Evolutionary conservation across 2,113 vertebrate genomes (phyloP), one percentile per base, ranked within the genome.

Genomic region (Tonatia bakeri): DNA sequence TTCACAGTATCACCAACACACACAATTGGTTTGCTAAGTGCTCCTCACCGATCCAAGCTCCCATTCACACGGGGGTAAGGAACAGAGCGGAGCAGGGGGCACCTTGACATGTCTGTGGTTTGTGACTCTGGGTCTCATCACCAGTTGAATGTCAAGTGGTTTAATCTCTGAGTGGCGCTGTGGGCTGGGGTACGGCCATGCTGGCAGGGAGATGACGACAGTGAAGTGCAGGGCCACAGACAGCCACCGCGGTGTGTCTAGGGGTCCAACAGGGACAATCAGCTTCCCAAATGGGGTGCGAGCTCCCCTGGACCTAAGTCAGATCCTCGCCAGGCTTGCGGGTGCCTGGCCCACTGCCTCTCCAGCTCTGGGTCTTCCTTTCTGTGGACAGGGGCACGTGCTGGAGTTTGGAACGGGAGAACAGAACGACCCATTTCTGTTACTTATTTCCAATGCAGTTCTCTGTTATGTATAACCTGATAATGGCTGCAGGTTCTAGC

Each of bases 1-100:
- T 87, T 86, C 94, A 96, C 82, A 94, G 95, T 85, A 69, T 82
- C 76, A 85, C 16, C 61, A 56, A 90, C 70, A 77, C 7, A 47
- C 9, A 80, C 12, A 14, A 13, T 16, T 69, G 33, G 36, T 65
- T 20, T 87, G 94, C 76, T 40, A 67, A 72, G 88, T 8, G 14
- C 31, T 81, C 36, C 61, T 75, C 59, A 52, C 13, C 50, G 73
- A 82, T 91, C 43, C 69, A 90, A 91, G 73, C 52, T 75, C 33
- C 84, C n/a, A 75, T 7, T 36, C 13, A 70, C 33, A 47, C 2
- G 28, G 95, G 45, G 64, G 64, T 52, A 81, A 19, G 83, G 36
- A 1, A 61, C 45, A 69, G 31, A 52, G 65, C 36, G n/a, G n/a
- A 38, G n/a, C 15, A 12, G 4, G 0, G 24, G 83, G 31, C 0